Conservation (phyloP, 1,140 invertebrate genomes). For the Nebria ingens region DNA sequence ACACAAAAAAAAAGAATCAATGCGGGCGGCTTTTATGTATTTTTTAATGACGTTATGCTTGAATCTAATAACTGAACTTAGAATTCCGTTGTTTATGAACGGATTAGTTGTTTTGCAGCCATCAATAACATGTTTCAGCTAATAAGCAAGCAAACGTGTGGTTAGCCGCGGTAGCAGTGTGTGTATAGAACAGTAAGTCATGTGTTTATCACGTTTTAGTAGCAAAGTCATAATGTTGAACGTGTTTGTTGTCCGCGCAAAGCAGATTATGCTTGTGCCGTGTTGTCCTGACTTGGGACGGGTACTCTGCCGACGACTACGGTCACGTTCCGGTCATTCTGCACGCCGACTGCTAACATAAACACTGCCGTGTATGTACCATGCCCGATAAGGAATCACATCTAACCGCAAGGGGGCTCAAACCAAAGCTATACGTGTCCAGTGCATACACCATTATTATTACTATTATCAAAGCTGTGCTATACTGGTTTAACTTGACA, state of each 20-base stretch:
- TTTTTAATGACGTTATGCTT: too few species aligned
- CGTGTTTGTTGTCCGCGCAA: neutral
- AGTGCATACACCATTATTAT: constrained; percentile 4
- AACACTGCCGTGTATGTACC: neutral
- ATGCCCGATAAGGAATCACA: neutral
- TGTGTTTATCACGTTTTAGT: constrained; percentile 7
- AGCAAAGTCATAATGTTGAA: neutral
- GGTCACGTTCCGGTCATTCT: constrained; percentile 3
- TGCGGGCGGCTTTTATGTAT: too few species aligned
- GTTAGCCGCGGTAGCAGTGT: too few species aligned
- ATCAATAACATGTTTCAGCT: too few species aligned
- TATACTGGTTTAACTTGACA: too few species aligned
- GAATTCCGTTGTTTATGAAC: too few species aligned
- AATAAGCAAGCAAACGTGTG: too few species aligned
- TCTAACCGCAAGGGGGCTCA: neutral
- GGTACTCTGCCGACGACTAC: neutral
- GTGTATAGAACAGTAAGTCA: too few species aligned
- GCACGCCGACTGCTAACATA: neutral
- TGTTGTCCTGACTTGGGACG: neutral
- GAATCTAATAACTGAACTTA: too few species aligned
- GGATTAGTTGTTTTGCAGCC: too few species aligned
- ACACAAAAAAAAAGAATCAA: too few species aligned
- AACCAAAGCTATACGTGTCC: neutral
- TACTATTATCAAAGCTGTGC: too few species aligned
- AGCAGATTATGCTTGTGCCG: neutral